phyloP scores from a whole-genome alignment of 2,797 vertebrate genomes.

The Tragelaphus eurycerus region DNA sequence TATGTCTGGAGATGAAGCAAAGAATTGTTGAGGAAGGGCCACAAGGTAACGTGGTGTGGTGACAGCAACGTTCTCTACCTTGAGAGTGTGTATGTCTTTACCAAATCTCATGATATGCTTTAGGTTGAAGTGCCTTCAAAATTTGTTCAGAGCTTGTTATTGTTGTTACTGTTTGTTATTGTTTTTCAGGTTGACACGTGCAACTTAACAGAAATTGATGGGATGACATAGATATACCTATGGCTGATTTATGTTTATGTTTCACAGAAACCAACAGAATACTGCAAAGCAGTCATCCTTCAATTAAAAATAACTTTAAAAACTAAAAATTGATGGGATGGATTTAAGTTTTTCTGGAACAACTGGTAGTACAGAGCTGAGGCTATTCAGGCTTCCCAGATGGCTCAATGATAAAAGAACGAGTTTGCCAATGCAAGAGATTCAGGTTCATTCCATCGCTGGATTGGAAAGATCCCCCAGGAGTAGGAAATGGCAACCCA shows the following conservation, averaged over 20 bases:
- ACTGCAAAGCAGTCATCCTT: not conserved
- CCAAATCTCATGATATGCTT: not conserved
- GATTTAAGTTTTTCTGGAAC: not conserved
- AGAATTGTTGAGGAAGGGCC: not conserved
- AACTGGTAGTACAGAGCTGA: not conserved
- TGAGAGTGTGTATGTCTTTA: not conserved
- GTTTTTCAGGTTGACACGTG: not conserved
- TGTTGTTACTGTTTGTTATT: too few species aligned
- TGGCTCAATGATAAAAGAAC: not conserved
- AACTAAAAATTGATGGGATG: not conserved
- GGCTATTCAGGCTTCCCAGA: not conserved
- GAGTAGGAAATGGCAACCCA: not conserved
- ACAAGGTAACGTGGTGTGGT: not conserved
- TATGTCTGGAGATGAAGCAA: not conserved
- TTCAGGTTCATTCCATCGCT: not conserved
- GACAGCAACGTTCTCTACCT: not conserved
- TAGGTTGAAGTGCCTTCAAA: not conserved
- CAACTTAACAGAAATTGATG: not conserved
- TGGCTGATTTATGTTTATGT: not conserved
- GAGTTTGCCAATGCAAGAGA: not conserved
- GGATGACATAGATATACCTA: not conserved
- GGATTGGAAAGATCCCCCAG: not conserved
- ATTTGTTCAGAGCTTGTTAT: not conserved
- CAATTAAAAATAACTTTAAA: not conserved
- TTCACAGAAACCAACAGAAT: not conserved